Evolutionary conservation across 2,797 vertebrate genomes (phyloP).

Genomic region (Mionectes olivaceus): DNA sequence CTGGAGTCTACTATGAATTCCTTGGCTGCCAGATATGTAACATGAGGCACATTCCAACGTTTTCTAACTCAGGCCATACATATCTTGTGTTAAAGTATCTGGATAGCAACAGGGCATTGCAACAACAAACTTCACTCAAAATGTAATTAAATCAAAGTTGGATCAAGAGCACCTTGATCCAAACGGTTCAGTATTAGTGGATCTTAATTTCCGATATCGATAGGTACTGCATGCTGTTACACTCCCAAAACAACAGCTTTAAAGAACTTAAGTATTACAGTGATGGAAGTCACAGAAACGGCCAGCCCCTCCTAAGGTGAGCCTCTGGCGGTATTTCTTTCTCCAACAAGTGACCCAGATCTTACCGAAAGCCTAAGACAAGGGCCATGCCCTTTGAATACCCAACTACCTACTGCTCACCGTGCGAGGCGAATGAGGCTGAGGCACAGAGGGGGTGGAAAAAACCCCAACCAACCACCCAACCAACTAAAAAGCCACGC

Average conservation of each 20-base stretch:
- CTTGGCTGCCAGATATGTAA: background rate
- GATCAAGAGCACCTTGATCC: background rate
- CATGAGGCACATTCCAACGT: fast-evolving
- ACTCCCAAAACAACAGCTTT: background rate
- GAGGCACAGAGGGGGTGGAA: fast-evolving
- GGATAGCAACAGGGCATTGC: background rate
- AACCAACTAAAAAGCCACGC: background rate
- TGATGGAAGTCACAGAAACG: background rate
- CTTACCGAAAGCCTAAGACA: background rate
- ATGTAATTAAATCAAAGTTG: background rate
- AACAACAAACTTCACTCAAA: background rate
- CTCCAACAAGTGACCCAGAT: conserved; percentile 7
- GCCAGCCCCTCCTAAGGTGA: background rate
- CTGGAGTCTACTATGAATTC: background rate
- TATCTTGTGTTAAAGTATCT: background rate
- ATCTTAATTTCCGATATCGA: background rate
- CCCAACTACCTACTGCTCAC: background rate
- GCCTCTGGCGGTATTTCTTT: background rate
- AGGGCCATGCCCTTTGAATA: background rate
- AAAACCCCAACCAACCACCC: no score
- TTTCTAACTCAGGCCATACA: background rate
- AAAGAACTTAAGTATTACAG: background rate
- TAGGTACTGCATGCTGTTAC: background rate
- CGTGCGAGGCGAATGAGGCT: fast-evolving
- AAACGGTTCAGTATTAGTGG: background rate